Evolutionary conservation across 2,113 vertebrate species (phyloP).

Genomic region (Pelodiscus sinensis): DNA sequence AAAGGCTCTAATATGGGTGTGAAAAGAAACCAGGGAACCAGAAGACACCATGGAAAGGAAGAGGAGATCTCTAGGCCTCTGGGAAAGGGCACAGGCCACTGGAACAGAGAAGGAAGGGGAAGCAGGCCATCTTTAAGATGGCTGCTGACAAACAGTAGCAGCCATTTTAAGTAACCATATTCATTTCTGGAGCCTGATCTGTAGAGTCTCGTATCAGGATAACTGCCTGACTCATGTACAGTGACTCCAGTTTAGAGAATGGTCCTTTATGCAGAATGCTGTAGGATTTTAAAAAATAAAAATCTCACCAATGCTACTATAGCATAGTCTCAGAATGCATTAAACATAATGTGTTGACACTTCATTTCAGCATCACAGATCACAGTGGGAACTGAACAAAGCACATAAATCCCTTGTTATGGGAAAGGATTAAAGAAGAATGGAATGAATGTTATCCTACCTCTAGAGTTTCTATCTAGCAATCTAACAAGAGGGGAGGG

Average conservation of each 20-base stretch:
- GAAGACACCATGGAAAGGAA: not conserved
- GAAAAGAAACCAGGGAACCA: not conserved
- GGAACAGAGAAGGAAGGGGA: not conserved
- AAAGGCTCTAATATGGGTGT: not conserved
- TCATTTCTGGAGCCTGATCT: not conserved
- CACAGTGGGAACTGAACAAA: not conserved
- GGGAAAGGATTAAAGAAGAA: not conserved
- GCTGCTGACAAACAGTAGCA: conserved; percentile 6
- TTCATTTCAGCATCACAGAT: not conserved
- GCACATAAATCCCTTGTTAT: not conserved
- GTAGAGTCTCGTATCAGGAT: conserved; percentile 18
- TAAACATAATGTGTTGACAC: not conserved
- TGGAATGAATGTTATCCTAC: fast-evolving
- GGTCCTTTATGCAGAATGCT: not conserved
- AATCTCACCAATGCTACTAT: not conserved
- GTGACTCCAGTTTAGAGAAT: conserved; percentile 6
- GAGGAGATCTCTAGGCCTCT: not conserved
- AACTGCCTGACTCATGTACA: not conserved
- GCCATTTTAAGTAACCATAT: not conserved
- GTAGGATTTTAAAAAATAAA: not conserved
- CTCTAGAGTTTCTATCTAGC: not conserved
- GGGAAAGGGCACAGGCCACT: not conserved
- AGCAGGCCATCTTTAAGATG: not conserved
- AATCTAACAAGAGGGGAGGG: not conserved
- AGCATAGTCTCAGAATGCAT: not conserved